Conservation (phyloP, 2,888 invertebrate genomes). For the Rhaphigaster nebulosa region DNA sequence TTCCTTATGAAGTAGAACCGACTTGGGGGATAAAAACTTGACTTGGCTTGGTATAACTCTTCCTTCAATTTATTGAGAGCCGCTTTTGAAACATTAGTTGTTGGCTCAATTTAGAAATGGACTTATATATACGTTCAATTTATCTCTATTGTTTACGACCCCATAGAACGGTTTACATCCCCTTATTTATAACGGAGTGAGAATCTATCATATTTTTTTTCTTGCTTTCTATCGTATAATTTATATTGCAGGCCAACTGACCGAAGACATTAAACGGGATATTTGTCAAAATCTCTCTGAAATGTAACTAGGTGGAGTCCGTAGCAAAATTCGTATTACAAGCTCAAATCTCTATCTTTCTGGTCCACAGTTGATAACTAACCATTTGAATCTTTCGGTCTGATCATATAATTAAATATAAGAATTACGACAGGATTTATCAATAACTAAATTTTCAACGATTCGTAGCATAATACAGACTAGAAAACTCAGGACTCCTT, state of each 20-base stretch:
- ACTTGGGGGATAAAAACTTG: conserved; percentile 16
- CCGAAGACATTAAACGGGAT: not conserved
- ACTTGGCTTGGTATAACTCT: not conserved
- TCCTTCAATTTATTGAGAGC: conserved; percentile 21
- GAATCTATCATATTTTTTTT: not conserved
- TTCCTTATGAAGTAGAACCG: conserved; percentile 43
- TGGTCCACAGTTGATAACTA: too few relatives aligned
- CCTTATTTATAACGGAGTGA: conserved; percentile 3
- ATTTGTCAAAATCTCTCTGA: not conserved
- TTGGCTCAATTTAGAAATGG: conserved; percentile 31
- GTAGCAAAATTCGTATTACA: not conserved
- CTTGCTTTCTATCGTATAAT: not conserved
- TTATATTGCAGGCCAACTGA: not conserved
- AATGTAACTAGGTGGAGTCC: not conserved
- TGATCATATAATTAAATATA: too few relatives aligned
- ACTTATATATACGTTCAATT: conserved; percentile 26
- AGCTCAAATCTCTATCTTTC: too few relatives aligned
- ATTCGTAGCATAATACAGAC: too few relatives aligned
- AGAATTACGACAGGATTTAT: too few relatives aligned
- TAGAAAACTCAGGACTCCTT: too few relatives aligned
- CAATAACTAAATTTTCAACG: too few relatives aligned
- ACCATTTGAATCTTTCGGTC: too few relatives aligned
- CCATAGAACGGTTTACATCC: not conserved
- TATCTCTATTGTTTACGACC: conserved; percentile 40
- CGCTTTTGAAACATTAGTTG: conserved; percentile 30